Evolutionary conservation across 1,140 invertebrate genomes (phyloP).

Genomic region (Monomorium pharaonis): DNA sequence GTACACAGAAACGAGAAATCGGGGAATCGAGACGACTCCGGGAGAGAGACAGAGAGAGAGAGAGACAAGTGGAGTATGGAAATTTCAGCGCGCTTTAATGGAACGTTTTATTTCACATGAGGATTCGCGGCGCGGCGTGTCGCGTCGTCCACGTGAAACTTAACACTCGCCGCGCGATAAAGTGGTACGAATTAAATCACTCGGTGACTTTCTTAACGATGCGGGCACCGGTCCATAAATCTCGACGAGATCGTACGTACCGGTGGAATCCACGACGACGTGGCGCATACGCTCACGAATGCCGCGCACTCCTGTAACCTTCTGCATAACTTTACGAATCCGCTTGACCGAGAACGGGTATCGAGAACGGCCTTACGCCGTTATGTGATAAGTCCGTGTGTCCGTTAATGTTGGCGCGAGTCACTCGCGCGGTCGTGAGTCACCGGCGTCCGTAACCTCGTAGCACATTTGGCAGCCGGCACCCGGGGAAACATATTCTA

Average conservation of each 20-base stretch:
- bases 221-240: constrained; percentile 77
- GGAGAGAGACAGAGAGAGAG: too few relatives aligned
- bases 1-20: constrained; percentile 43
- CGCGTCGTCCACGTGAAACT: too few relatives aligned
- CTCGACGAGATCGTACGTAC: constrained; percentile 71
- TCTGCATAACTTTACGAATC: constrained; percentile 82
- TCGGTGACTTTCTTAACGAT: constrained; percentile 64
- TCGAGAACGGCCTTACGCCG: constrained; percentile 83
- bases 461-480: constrained; percentile 43
- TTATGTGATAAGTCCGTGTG: constrained; percentile 84
- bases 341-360: constrained; percentile 84
- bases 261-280: constrained; percentile 75
- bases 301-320: constrained; percentile 80
- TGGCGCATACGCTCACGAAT: constrained; percentile 68
- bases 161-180: constrained; percentile 58
- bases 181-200: constrained; percentile 72
- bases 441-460: constrained; percentile 41
- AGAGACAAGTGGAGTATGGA: background rate
- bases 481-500: constrained; percentile 5
- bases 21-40: background rate
- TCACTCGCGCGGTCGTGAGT: constrained; percentile 51
- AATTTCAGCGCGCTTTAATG: background rate
- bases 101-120: constrained; percentile 11
- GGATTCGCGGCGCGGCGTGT: too few relatives aligned
- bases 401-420: constrained; percentile 78